phyloP scores from a whole-genome alignment of 2,888 invertebrate genomes.

The Hymenopus coronatus region DNA sequence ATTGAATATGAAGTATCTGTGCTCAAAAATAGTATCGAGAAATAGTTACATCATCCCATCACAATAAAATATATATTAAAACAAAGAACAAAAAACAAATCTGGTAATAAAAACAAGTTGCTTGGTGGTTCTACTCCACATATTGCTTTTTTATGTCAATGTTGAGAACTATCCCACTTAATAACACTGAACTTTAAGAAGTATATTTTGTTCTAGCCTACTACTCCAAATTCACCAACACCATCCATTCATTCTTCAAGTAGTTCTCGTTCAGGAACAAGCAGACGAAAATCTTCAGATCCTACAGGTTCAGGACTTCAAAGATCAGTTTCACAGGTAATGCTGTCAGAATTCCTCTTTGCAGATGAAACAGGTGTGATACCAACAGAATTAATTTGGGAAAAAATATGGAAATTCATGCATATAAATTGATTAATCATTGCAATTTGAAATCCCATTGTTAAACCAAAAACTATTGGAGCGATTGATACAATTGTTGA shows the following conservation, averaged over 20 bases:
- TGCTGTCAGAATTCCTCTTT: neutral
- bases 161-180: neutral
- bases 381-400: neutral
- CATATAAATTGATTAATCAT: neutral
- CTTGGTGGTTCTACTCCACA: too few relatives aligned
- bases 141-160: too few relatives aligned
- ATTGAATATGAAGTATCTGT: too few relatives aligned
- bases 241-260: conserved; percentile 28
- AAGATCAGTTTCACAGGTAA: conserved; percentile 46
- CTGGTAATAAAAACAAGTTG: too few relatives aligned
- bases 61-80: too few relatives aligned
- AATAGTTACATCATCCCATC: too few relatives aligned
- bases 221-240: conserved; percentile 30
- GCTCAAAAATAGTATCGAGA: too few relatives aligned
- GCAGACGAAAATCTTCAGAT: conserved; percentile 21
- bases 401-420: neutral
- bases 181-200: neutral
- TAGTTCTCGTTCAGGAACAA: conserved; percentile 11
- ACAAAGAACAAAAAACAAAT: too few relatives aligned
- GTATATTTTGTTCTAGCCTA: conserved; percentile 26
- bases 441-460: neutral
- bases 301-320: conserved; percentile 32
- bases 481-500: too few relatives aligned
- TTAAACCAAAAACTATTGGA: neutral
- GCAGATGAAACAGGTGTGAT: neutral